Conservation (phyloP, 2,113 vertebrate genomes). For the Calonectris borealis region DNA sequence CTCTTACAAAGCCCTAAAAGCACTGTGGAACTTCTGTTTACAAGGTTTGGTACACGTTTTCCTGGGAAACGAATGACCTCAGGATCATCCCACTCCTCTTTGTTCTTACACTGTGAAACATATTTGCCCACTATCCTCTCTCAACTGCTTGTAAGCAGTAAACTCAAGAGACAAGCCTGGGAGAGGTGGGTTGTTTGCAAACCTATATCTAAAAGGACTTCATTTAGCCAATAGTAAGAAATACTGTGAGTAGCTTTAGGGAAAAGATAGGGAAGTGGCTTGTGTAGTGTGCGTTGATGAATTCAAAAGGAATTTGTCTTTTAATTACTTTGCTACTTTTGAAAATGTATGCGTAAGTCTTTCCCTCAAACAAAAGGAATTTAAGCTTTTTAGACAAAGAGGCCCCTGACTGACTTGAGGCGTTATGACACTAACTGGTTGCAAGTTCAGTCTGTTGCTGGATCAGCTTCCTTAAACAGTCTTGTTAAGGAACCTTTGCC, state of each 20-base stretch:
- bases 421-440: neutral
- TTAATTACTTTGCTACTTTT: conserved; percentile 19
- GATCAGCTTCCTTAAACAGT: neutral
- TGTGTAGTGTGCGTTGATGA: neutral
- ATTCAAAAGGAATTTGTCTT: neutral
- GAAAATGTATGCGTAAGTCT: neutral
- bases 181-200: neutral
- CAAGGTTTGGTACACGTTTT: neutral
- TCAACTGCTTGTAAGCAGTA: neutral
- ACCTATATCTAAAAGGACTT: neutral
- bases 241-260: neutral
- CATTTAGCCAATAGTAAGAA: neutral
- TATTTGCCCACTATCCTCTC: neutral
- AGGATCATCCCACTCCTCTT: neutral
- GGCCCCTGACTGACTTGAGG: neutral
- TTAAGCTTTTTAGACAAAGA: conserved; percentile 25
- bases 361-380: conserved; percentile 14
- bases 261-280: neutral
- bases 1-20: neutral
- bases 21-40: neutral
- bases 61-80: neutral
- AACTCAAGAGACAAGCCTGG: neutral
- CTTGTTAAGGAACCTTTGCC: neutral
- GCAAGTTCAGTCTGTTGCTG: conserved; percentile 26
- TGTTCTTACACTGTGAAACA: neutral